Base-by-base conservation (phyloP, 2,113 vertebrate genomes). In the Balaeniceps rex region DNA sequence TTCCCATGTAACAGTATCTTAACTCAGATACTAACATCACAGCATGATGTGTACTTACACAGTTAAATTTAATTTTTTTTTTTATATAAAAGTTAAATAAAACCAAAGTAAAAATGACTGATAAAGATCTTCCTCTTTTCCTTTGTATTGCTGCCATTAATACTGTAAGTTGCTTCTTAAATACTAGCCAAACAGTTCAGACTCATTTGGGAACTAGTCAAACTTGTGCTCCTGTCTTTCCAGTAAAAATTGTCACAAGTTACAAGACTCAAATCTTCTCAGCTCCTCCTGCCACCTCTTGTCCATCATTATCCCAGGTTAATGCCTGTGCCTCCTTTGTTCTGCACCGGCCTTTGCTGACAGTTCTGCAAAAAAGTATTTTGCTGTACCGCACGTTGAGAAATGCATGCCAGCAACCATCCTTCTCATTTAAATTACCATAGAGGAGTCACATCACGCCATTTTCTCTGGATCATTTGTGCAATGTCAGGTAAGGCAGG, bases 401-500 rank as follows among this genome's bases (percentile, higher is more conserved):
- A 93, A 97, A 96, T 28, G 4, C 69, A 47, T 55, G 60, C 87
- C 83, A 94, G 26, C 68, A 83, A 63, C 51, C 51, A 85, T 87
- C 80, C 40, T 83, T 52, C 88, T 94, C 86, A 66, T 83, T 76
- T 70, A 64, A 93, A 86, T 96, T 80, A 77, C 82, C 22, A 44
- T 60, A 90, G 65, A 89, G 63, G 55, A 95, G 87, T 60, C 76
- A 54, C 87, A 84, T 79, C 63, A 76, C 0, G 2, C n/a, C 0
- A 1, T 66, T 87, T 83, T 65, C 87, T 75, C 71, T 60, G 33
- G 64, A 79, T 78, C 55, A 3, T 89, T 96, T 97, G 69, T 93
- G 95, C 87, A 97, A 87, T 52, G 87, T 40, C 94, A 96, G 95
- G 94, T 89, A 96, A 96, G 47, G 75, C 96, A 97, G 96, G 96